A percentile compares a stretch with the other conserved stretches of the same genome.
phyloP scores from a whole-genome alignment of 2,888 invertebrate genomes.

The Argyresthia albistria region DNA sequence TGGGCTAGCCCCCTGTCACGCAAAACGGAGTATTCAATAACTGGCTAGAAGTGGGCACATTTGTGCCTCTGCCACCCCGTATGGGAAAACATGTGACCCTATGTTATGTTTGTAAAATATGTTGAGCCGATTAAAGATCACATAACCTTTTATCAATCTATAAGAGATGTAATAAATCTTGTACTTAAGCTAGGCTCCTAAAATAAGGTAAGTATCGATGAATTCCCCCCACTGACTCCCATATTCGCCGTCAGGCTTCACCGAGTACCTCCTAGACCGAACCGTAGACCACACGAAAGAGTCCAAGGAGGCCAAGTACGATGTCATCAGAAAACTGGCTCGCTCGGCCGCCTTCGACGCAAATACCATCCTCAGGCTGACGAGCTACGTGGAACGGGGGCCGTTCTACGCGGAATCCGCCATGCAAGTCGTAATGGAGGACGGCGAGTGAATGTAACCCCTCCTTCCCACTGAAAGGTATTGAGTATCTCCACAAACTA shows the following conservation, averaged over 20 bases:
- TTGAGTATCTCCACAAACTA: too few relatives aligned
- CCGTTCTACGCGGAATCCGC: constrained; percentile 81
- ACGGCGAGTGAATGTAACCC: constrained; percentile 37
- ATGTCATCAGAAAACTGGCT: constrained; percentile 76
- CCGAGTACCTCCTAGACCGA: constrained; percentile 86
- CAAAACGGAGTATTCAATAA: too few relatives aligned
- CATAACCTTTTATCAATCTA: too few relatives aligned
- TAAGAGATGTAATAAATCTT: too few relatives aligned
- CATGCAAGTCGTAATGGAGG: constrained; percentile 84
- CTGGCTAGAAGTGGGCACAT: too few relatives aligned
- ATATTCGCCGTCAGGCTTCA: constrained; percentile 67
- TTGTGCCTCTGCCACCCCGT: too few relatives aligned
- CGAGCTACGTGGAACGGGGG: constrained; percentile 82
- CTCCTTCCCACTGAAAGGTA: too few relatives aligned
- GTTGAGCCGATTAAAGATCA: too few relatives aligned
- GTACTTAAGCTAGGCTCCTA: not conserved
- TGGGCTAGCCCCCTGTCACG: too few relatives aligned
- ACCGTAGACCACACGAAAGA: constrained; percentile 78
- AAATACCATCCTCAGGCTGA: constrained; percentile 73
- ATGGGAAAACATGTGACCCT: too few relatives aligned
- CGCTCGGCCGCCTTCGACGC: constrained; percentile 74
- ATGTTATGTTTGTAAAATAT: too few relatives aligned
- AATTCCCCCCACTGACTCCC: not conserved
- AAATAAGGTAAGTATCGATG: not conserved
- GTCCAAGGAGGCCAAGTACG: constrained; percentile 82